phyloP scores from a whole-genome alignment of 1,140 invertebrate species.

The Eufriesea mexicana region DNA sequence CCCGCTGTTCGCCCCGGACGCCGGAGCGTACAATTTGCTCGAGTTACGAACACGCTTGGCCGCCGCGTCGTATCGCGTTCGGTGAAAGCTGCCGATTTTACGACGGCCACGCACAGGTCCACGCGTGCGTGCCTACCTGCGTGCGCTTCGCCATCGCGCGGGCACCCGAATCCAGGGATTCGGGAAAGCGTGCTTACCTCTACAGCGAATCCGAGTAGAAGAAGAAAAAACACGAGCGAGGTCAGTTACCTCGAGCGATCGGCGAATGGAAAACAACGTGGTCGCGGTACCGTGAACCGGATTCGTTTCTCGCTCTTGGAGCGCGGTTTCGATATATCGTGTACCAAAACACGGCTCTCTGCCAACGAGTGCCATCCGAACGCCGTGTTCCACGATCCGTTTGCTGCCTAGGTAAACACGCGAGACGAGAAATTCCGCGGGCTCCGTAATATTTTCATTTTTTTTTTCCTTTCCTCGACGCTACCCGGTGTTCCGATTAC shows the following conservation, averaged over 20 bases:
- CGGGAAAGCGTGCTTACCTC: too few species aligned
- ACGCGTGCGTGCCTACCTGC: too few species aligned
- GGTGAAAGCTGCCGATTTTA: slow-evolving; percentile 63
- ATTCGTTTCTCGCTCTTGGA: too few species aligned
- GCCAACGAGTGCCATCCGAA: too few species aligned
- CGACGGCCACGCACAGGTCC: slow-evolving; percentile 9
- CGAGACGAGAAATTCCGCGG: not conserved
- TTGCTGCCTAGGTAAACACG: slow-evolving; percentile 31
- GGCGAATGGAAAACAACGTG: not conserved
- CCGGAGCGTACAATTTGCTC: slow-evolving; percentile 52
- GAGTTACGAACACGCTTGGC: slow-evolving; percentile 45
- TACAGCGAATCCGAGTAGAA: too few species aligned
- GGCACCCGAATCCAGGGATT: too few species aligned
- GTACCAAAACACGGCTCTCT: too few species aligned
- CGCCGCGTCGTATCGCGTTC: slow-evolving; percentile 23
- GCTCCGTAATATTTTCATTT: slow-evolving; percentile 27
- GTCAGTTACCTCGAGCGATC: not conserved
- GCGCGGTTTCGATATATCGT: too few species aligned
- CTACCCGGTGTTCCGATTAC: slow-evolving; percentile 33
- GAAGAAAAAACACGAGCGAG: not conserved
- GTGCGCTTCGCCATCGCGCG: too few species aligned
- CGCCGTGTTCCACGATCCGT: slow-evolving; percentile 7
- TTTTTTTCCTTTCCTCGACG: not conserved
- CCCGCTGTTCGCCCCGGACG: not conserved
- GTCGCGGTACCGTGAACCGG: not conserved